These are phyloP conservation scores for Hiodon tergisus DNA, from an alignment of 2,113 vertebrate species.

Conservation along the genomic window DNA sequence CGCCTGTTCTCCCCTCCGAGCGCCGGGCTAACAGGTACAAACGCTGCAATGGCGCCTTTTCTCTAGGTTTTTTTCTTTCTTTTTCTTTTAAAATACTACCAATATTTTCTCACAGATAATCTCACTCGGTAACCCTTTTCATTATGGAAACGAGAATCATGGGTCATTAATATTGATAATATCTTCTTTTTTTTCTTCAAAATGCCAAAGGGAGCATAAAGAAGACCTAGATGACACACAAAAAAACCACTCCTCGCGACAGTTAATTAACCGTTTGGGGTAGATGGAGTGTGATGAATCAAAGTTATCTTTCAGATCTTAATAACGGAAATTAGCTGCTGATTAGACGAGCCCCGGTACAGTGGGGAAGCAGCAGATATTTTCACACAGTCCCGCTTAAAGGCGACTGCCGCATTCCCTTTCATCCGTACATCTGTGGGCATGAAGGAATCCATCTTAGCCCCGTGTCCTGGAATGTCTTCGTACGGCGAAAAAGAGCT, in stretches of 20 bases:
- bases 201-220: conserved; percentile 25
- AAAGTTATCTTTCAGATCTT: conserved; percentile 66
- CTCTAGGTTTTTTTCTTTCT: neutral
- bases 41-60: neutral
- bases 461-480: neutral
- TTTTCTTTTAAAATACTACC: neutral
- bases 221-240: conserved; percentile 11
- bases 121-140: conserved; percentile 34
- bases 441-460: neutral
- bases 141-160: conserved; percentile 43
- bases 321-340: conserved; percentile 64
- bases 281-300: conserved; percentile 62
- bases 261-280: conserved; percentile 61
- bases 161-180: conserved; percentile 54
- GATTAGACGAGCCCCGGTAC: conserved; percentile 59
- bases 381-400: neutral
- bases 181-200: conserved; percentile 29
- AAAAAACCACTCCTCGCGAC: conserved; percentile 36
- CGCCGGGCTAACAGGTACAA: neutral
- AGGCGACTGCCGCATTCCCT: neutral
- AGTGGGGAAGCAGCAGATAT: neutral
- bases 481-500: neutral
- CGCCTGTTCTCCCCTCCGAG: conserved; percentile 15
- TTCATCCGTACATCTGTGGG: neutral
- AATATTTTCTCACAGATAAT: conserved; percentile 25